Evolutionary conservation across 2,113 vertebrate genomes (phyloP), one percentile per base, ranked within the genome.

Genomic region (Epinephelus moara): DNA sequence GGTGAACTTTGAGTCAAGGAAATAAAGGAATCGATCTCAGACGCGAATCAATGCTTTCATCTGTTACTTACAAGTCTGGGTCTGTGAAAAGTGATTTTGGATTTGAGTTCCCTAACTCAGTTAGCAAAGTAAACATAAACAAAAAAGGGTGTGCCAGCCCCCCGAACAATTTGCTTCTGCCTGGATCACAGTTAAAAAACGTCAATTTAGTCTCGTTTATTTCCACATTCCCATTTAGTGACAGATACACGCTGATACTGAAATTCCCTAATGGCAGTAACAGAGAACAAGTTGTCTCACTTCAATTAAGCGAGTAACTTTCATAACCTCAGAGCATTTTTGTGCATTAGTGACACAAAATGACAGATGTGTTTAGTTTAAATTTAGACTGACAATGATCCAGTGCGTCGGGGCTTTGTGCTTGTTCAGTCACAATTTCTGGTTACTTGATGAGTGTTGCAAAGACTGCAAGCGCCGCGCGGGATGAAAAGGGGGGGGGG

Each of bases 301-400:
- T 84, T 89, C 71, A 91, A 80, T 90, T 86, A 88, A 81, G 68
- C 52, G 69, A 87, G 80, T 78, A 77, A 92, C 79, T 92, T 86
- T 62, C 68, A 49, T 88, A 85, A 91, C 88, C 91, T 90, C 52
- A 47, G 62, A 91, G 87, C 83, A 15, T 78, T 89, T 91, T 52
- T 27, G n/a, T 33, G 66, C 75, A 50, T 89, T 75, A 71, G 17
- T 56, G 53, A 72, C 79, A 87, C 79, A 76, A 68, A 85, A 87
- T 87, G 89, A 85, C 86, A 90, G 86, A 88, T 87, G 75, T 79
- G 80, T 73, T 84, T 71, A 5, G 88, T 92, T 94, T 90, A 93
- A 91, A 91, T 90, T 89, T 89, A 92, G 92, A 85, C 78, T 80
- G 87, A 88, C 88, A 89, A 73, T 78, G 80, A 90, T 87, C 68